Evolutionary conservation across 1,140 invertebrate species (phyloP), one percentile per base, ranked within the genome.

Genomic region (Metaphire vulgaris): DNA sequence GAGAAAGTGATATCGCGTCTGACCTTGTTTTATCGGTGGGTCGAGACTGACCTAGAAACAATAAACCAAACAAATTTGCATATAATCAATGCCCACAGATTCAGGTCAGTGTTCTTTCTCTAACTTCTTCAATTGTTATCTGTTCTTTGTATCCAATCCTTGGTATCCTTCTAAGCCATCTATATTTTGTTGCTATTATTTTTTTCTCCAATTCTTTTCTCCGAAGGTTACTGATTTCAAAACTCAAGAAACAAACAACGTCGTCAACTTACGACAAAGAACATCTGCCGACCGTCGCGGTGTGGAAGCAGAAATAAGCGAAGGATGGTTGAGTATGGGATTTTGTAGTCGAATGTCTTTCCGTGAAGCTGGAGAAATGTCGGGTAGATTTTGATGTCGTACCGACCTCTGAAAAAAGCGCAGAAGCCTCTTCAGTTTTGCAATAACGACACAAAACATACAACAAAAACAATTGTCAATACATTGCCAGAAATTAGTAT

Each of bases 331-430:
- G 93, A 93, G 89, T 97, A 93, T 0, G 97, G 95, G 80, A 99
- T 98, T 87, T 99, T 99, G 87, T 99, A 99, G 88, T 99, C 97
- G 85, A 98, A 99, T 0, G 98, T 99, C 90, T 99, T 99, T 87
- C 98, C 98, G 84, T 99, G 98, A 73, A 99, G 90, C 88, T 99
- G 97, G 83, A 99, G 93, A 86, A 99, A 99, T 1, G 94, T 91
- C 75, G 93, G 92, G 83, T 97, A 99, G 67, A 99, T 92, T 88
- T 99, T 99, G 86, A 99, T 97, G 84, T 99, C 98, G 85, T 99
- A 99, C 78, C 98, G 95, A 90, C 98, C 98, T 88, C 94, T 95
- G 87, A 64, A 88, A 89, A 87, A 82, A 79, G 80, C 82, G 28
- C 1, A 71, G 32, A 71, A n/a, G n/a, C n/a, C n/a, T n/a, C n/a